phyloP scores from a whole-genome alignment of 35 echinoderm and acorn worm genomes.

The Apostichopus parvimensis region DNA sequence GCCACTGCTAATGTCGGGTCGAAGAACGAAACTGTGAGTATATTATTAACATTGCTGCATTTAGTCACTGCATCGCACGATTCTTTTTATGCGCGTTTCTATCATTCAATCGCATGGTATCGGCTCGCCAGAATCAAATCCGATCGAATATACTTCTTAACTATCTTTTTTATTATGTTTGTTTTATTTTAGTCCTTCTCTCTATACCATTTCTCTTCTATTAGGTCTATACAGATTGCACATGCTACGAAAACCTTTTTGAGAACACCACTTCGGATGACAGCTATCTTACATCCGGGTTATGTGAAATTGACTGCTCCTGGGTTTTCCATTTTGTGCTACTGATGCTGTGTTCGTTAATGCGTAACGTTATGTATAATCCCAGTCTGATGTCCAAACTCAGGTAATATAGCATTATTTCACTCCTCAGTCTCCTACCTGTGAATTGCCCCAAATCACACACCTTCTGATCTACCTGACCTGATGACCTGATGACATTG shows the following conservation, averaged over 20 bases:
- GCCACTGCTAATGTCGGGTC: background rate
- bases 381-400: conserved; percentile 41
- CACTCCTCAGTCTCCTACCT: too few relatives aligned
- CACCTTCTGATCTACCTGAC: too few relatives aligned
- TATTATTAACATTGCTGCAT: background rate
- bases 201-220: background rate
- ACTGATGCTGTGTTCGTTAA: background rate
- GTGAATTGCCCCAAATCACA: too few relatives aligned
- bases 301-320: conserved; percentile 11
- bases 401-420: background rate
- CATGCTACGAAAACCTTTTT: background rate
- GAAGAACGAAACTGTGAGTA: conserved; percentile 23
- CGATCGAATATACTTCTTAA: too few relatives aligned
- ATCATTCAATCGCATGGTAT: too few relatives aligned
- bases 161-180: too few relatives aligned
- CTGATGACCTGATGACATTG: too few relatives aligned
- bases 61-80: too few relatives aligned
- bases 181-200: background rate
- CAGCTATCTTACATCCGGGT: background rate
- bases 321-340: conserved; percentile 33
- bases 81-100: too few relatives aligned
- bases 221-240: conserved; percentile 25
- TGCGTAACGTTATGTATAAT: conserved; percentile 38
- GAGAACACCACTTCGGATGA: background rate
- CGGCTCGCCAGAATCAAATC: too few relatives aligned